These are phyloP conservation scores for Cephalopholis sonnerati DNA, from an alignment of 2,113 vertebrate genomes.

Conservation along the genomic window DNA sequence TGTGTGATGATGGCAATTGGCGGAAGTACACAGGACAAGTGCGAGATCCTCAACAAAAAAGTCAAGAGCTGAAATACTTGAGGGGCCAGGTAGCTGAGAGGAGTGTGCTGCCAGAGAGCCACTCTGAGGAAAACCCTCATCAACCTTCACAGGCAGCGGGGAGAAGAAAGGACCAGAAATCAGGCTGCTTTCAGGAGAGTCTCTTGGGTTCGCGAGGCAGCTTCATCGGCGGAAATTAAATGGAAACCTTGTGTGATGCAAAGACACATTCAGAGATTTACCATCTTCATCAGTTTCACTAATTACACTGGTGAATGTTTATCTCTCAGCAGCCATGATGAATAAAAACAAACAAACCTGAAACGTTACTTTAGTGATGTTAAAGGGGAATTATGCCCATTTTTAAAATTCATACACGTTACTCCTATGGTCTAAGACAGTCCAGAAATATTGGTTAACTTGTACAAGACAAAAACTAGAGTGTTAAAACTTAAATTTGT, in stretches of 20 bases:
- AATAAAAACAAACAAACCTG: slow-evolving; percentile 1
- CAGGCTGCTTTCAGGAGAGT: background rate
- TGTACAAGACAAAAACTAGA: too few relatives aligned
- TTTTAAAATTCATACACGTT: too few relatives aligned
- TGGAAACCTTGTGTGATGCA: background rate
- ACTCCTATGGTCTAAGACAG: too few relatives aligned
- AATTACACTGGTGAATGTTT: too few relatives aligned
- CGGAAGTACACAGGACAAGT: background rate
- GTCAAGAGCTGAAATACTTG: background rate
- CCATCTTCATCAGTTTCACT: too few relatives aligned
- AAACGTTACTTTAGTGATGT: background rate
- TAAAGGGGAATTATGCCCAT: too few relatives aligned
- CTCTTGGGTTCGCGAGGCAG: background rate
- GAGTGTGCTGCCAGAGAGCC: background rate
- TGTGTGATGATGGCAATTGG: background rate
- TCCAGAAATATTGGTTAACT: too few relatives aligned
- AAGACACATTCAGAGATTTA: background rate
- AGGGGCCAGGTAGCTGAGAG: background rate
- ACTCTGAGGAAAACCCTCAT: background rate
- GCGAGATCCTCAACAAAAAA: slow-evolving; percentile 10
- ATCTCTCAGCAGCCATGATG: background rate
- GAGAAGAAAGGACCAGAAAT: background rate
- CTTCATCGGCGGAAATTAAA: background rate
- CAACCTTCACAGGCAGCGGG: background rate
- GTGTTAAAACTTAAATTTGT: too few relatives aligned